A percentile compares a stretch with the other conserved stretches of the same genome.
Conservation (phyloP, 2,888 invertebrate species). For the Corythucha ciliata region DNA sequence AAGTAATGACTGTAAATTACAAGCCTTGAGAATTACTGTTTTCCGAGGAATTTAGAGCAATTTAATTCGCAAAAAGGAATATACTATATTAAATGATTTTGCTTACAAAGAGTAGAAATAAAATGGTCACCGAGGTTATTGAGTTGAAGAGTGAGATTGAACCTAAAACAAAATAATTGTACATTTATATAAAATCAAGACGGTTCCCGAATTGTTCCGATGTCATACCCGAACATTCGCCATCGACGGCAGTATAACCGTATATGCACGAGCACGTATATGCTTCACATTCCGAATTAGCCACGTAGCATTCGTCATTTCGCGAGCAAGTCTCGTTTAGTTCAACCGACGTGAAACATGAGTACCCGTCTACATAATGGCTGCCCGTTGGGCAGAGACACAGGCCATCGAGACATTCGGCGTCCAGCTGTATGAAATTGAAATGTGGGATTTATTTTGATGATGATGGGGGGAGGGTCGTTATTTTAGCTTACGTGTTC, state of each 20-base stretch:
- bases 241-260: constrained; percentile 15
- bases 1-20: too few species aligned
- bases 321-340: constrained; percentile 18
- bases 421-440: constrained; percentile 23
- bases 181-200: too few species aligned
- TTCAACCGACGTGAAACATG: constrained; percentile 19
- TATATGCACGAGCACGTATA: constrained; percentile 21
- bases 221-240: constrained; percentile 16
- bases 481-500: not conserved
- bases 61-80: too few species aligned
- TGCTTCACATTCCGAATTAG: constrained; percentile 21
- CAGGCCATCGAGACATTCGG: constrained; percentile 12
- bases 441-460: too few species aligned
- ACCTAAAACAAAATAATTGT: too few species aligned
- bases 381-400: constrained; percentile 16
- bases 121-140: too few species aligned
- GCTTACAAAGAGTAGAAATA: too few species aligned
- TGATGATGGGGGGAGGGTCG: not conserved
- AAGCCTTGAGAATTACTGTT: too few species aligned
- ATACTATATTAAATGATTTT: too few species aligned
- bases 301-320: constrained; percentile 19
- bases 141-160: too few species aligned
- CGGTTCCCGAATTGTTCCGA: too few species aligned
- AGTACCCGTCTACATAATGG: constrained; percentile 23
- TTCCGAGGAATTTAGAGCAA: too few species aligned